These are phyloP conservation scores for Lepidocyrtinus sp. DNA, from an alignment of 2,888 invertebrate species.

Conservation along the genomic window DNA sequence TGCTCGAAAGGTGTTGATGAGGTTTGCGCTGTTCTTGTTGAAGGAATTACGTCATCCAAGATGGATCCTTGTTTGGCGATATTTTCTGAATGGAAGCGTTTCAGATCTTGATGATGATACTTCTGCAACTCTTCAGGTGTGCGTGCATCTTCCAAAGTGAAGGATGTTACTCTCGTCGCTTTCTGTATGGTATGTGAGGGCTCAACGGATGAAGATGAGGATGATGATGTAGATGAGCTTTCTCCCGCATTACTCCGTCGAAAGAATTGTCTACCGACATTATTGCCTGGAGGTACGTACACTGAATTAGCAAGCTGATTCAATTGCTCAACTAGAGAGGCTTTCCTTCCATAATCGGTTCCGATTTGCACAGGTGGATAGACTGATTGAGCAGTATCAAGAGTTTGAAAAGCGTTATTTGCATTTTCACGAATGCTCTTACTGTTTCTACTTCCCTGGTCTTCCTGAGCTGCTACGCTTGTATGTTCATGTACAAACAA, in stretches of 20 bases:
- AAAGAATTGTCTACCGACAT: constrained; percentile 21
- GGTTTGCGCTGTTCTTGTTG: neutral
- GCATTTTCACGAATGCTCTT: neutral
- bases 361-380: neutral
- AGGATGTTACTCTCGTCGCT: constrained; percentile 34
- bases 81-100: constrained; percentile 38
- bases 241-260: constrained; percentile 13
- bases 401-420: constrained; percentile 28
- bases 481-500: constrained; percentile 62
- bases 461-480: constrained; percentile 51
- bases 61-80: constrained; percentile 30
- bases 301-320: constrained; percentile 20
- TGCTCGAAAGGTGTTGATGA: constrained; percentile 13
- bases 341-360: constrained; percentile 9
- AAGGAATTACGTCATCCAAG: constrained; percentile 26
- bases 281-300: neutral
- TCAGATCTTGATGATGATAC: constrained; percentile 51
- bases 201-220: neutral
- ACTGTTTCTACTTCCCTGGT: neutral
- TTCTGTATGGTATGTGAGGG: constrained; percentile 18
- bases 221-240: neutral
- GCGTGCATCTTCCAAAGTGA: constrained; percentile 60
- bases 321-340: constrained; percentile 18
- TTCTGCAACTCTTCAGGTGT: constrained; percentile 51
- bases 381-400: constrained; percentile 32